Evolutionary conservation across 2,113 vertebrate species (phyloP).

Genomic region (Bujurquina vittata): DNA sequence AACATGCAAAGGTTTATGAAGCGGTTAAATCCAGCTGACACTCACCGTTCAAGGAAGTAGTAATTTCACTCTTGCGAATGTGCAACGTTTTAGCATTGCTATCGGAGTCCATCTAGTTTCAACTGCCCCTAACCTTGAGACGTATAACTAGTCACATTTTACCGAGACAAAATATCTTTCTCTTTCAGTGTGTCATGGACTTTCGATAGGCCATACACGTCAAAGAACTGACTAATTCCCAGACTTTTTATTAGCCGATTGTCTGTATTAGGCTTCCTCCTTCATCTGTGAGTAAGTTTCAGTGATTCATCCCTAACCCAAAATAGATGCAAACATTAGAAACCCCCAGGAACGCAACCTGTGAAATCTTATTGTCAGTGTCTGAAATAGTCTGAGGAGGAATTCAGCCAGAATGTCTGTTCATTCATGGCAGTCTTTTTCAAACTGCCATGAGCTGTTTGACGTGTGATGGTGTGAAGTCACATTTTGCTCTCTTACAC

Average conservation of each 20-base stretch:
- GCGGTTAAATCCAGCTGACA: no score
- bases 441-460: background rate
- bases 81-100: no score
- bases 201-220: background rate
- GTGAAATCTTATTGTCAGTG: slow-evolving; percentile 54
- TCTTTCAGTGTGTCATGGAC: background rate
- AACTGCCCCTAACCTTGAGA: no score
- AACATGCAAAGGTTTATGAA: no score
- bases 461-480: slow-evolving; percentile 35
- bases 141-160: no score
- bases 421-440: background rate
- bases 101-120: no score
- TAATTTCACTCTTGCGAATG: no score
- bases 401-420: slow-evolving; percentile 33
- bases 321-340: slow-evolving; percentile 42
- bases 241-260: slow-evolving; percentile 33
- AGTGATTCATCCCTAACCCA: slow-evolving; percentile 40
- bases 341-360: slow-evolving; percentile 49
- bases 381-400: slow-evolving; percentile 40
- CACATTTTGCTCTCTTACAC: background rate
- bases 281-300: slow-evolving; percentile 30
- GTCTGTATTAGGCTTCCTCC: slow-evolving; percentile 52
- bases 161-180: background rate
- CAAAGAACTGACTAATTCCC: background rate
- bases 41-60: no score